Evolutionary conservation across 2,888 invertebrate genomes (phyloP).

Genomic region (Augiades crinisus): DNA sequence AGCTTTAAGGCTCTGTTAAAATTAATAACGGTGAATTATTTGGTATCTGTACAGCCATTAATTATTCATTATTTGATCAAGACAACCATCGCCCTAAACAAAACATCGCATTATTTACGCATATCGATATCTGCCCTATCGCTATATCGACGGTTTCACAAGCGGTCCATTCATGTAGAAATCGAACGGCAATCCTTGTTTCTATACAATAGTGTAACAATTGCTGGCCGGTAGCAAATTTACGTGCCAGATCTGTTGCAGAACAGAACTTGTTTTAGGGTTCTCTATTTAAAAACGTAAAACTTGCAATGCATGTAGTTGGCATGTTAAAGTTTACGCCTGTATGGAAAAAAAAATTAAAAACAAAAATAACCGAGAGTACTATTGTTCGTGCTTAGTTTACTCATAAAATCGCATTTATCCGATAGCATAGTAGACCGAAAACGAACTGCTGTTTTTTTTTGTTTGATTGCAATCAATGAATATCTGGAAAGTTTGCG

Average conservation of each 20-base stretch:
- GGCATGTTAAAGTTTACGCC: too few species aligned
- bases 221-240: slow-evolving; percentile 61
- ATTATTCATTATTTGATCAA: slow-evolving; percentile 6
- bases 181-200: slow-evolving; percentile 55
- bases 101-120: slow-evolving; percentile 12
- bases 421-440: too few species aligned
- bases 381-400: too few species aligned
- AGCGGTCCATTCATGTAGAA: slow-evolving; percentile 37
- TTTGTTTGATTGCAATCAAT: too few species aligned
- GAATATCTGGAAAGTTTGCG: too few species aligned
- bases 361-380: too few species aligned
- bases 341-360: too few species aligned
- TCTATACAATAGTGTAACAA: slow-evolving; percentile 62
- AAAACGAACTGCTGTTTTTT: too few species aligned
- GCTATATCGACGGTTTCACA: slow-evolving; percentile 25
- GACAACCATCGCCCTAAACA: background rate
- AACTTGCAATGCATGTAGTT: too few species aligned
- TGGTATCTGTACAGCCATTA: background rate
- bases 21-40: background rate
- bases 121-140: slow-evolving; percentile 7
- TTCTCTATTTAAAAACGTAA: too few species aligned
- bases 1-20: too few species aligned
- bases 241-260: slow-evolving; percentile 54
- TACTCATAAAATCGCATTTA: too few species aligned
- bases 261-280: slow-evolving; percentile 58